Conservation (phyloP, 2,888 invertebrate genomes). For the Schizotus pectinicornis region DNA sequence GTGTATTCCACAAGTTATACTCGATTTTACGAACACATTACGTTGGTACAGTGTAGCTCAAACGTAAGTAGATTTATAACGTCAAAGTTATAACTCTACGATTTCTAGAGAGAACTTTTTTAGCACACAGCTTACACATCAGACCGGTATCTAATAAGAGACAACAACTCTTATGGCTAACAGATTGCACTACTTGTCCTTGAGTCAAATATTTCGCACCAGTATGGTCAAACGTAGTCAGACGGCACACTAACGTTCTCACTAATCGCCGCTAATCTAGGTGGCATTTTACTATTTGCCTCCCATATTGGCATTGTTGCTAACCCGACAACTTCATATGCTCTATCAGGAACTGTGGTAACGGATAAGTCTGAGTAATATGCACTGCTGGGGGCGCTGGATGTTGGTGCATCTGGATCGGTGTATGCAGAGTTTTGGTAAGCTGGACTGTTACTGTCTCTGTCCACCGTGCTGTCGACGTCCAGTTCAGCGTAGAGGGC, state of each 20-base stretch:
- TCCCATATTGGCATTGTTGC: constrained; percentile 61
- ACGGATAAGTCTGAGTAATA: constrained; percentile 75
- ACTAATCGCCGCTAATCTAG: constrained; percentile 63
- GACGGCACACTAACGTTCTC: constrained; percentile 66
- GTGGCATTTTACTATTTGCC: constrained; percentile 50
- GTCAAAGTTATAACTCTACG: neutral
- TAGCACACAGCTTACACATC: no score
- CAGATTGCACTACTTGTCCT: neutral
- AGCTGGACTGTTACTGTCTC: constrained; percentile 62
- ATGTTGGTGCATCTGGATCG: constrained; percentile 64
- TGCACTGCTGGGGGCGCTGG: constrained; percentile 75
- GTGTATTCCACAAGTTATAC: no score
- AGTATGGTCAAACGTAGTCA: constrained; percentile 63
- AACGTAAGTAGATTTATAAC: neutral
- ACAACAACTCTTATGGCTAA: no score
- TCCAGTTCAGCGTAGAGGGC: constrained; percentile 76
- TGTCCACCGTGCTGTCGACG: constrained; percentile 57
- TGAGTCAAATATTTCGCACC: constrained; percentile 6
- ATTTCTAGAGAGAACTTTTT: no score
- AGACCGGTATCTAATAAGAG: no score
- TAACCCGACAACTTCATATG: constrained; percentile 67
- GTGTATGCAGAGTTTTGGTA: constrained; percentile 75
- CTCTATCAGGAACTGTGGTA: constrained; percentile 62
- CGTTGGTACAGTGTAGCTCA: neutral
- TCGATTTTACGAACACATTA: neutral